These are phyloP conservation scores for Nestor notabilis DNA, from an alignment of 2,113 vertebrate species.

Conservation along the genomic window DNA sequence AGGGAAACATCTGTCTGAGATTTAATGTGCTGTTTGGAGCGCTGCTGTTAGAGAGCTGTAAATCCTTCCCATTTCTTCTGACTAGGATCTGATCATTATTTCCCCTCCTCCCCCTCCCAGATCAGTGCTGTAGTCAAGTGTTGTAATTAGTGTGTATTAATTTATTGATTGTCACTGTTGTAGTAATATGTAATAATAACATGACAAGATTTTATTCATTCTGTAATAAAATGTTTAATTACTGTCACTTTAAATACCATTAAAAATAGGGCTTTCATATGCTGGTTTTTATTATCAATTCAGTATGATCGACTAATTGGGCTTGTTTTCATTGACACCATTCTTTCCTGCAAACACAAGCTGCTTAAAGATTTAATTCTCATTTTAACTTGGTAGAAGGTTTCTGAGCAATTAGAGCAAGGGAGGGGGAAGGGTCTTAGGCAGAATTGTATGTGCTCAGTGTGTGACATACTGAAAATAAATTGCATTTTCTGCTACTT, in stretches of 20 bases:
- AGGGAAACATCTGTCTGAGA: conserved; percentile 65
- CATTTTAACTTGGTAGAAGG: not conserved
- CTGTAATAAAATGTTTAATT: not conserved
- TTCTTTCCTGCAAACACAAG: conserved; percentile 8
- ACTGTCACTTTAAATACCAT: not conserved
- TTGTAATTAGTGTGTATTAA: not conserved
- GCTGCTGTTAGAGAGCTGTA: conserved; percentile 44
- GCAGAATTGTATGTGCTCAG: rapidly evolving
- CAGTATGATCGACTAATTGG: not conserved
- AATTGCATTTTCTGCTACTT: not conserved
- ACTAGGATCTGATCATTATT: conserved; percentile 4
- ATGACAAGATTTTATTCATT: not conserved
- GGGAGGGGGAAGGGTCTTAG: not conserved
- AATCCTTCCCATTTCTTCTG: conserved; percentile 2
- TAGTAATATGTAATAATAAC: not conserved
- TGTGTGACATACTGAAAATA: not conserved
- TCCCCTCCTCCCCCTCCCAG: not conserved
- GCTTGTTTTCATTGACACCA: not conserved
- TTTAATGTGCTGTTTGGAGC: conserved; percentile 44
- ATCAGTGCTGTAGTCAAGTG: not conserved
- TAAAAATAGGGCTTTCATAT: not conserved
- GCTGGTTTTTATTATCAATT: not conserved
- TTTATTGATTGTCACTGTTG: not conserved
- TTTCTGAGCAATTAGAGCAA: not conserved
- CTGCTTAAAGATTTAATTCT: conserved; percentile 4